Base-by-base conservation (phyloP, 1,140 invertebrate genomes). In the Drosophila micromelanica region DNA sequence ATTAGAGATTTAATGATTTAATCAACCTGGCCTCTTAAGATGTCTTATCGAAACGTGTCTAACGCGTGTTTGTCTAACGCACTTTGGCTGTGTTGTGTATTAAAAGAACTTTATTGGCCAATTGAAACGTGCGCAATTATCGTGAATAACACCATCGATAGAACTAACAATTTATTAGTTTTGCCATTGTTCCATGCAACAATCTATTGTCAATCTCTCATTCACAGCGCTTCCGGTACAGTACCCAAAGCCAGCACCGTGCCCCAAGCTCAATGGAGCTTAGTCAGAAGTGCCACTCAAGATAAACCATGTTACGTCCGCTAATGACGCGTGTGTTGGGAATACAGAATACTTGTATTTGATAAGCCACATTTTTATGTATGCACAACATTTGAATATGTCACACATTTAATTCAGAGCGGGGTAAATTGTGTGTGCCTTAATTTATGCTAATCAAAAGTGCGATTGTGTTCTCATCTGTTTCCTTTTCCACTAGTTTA, bases 381-480 rank as follows among this genome's bases (percentile, higher is more conserved):
- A 15, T 15, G 42, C 17, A 56, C 60, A 72, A 45, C 60, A 54
- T 60, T 73, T 51, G 11, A 67, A 15, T 38, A 35, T 35, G 20
- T 37, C 46, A 20, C 61, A 46, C 56, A 60, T 62, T 75, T 30
- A 51, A 42, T 63, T 56, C 43, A 2, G n/a, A n/a, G 42, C 6
- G 1, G 27, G 27, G 2, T 13, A 67, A 63, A 32, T 62, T 71
- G 60, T n/a, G n/a, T 71, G 46, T 38, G 38, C 79, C 72, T 84
- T 64, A 76, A 80, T 76, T 85, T 84, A 84, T 84, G 80, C 42
- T 79, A 85, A 84, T 85, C 64, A 71, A 71, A 72, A 65, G 52
- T 64, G 45, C 13, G 32, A 52, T 48, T 38, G 43, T 6, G 8
- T 35, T 64, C 40, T 64, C 52, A 35, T 59, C 37, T 56, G 63